Conservation (phyloP, 2,113 vertebrate species). For the Herpailurus yagouaroundi region DNA sequence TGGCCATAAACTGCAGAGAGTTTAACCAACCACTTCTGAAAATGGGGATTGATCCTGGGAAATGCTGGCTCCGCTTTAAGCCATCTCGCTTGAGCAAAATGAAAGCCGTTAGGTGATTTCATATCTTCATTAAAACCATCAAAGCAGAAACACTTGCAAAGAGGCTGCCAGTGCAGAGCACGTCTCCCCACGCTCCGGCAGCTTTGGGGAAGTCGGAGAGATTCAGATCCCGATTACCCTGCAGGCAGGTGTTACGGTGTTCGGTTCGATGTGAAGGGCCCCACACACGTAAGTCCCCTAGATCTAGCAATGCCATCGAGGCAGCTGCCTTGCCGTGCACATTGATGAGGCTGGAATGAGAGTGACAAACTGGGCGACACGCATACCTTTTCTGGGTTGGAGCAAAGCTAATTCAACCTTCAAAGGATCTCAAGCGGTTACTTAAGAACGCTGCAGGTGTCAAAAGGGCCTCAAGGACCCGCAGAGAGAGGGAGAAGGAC, state of each 20-base stretch:
- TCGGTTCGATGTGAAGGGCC: background rate
- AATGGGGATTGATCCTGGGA: conserved; percentile 73
- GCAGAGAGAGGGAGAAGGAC: background rate
- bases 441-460: background rate
- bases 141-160: conserved; percentile 68
- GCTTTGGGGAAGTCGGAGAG: background rate
- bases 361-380: background rate
- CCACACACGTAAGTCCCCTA: background rate
- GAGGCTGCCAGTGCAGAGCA: conserved; percentile 43
- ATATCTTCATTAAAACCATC: conserved; percentile 76
- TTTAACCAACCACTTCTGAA: conserved; percentile 76
- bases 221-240: background rate
- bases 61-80: conserved; percentile 61
- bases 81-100: conserved; percentile 58
- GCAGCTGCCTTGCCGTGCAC: no score
- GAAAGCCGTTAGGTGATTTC: conserved; percentile 69
- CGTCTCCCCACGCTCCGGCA: conserved; percentile 1
- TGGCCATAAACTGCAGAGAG: conserved; percentile 62
- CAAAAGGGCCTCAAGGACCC: background rate
- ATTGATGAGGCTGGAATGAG: background rate
- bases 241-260: background rate
- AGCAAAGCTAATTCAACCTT: background rate
- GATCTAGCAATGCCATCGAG: background rate
- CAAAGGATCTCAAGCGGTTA: background rate
- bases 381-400: background rate